Evolutionary conservation across 2,113 vertebrate genomes (phyloP).

Genomic region (Tachysurus fulvidraco): DNA sequence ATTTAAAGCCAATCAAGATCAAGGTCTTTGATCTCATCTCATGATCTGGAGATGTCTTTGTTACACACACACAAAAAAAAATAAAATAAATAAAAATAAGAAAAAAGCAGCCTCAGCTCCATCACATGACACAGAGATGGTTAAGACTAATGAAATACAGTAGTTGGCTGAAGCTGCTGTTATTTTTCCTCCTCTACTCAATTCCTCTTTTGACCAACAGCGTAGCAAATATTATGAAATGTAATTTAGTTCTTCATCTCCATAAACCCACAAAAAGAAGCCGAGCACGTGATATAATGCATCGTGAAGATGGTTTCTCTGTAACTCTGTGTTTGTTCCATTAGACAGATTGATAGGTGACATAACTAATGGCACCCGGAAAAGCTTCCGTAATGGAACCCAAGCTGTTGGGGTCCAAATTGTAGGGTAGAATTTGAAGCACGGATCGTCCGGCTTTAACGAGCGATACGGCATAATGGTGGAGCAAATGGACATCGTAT

Average conservation of each 20-base stretch:
- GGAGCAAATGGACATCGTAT: not conserved
- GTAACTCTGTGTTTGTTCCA: not conserved
- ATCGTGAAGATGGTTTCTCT: not conserved
- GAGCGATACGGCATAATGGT: not conserved
- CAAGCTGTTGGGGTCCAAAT: not conserved
- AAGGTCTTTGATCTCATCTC: not conserved
- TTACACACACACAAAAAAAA: no score
- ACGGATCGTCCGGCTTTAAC: not conserved
- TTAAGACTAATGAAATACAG: not conserved
- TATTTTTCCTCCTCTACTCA: not conserved
- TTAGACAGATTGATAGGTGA: not conserved
- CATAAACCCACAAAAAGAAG: not conserved
- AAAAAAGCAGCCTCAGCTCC: not conserved
- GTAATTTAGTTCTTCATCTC: not conserved
- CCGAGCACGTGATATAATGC: not conserved
- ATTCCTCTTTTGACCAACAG: not conserved
- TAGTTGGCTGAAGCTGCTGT: not conserved
- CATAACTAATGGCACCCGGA: not conserved
- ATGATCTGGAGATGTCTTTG: not conserved
- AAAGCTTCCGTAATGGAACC: not conserved
- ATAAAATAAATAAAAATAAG: no score
- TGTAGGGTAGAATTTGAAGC: not conserved
- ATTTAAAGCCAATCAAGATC: not conserved
- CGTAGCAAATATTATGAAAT: not conserved
- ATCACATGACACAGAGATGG: not conserved